Conservation (phyloP, 1,140 invertebrate genomes). For the Maniola jurtina region DNA sequence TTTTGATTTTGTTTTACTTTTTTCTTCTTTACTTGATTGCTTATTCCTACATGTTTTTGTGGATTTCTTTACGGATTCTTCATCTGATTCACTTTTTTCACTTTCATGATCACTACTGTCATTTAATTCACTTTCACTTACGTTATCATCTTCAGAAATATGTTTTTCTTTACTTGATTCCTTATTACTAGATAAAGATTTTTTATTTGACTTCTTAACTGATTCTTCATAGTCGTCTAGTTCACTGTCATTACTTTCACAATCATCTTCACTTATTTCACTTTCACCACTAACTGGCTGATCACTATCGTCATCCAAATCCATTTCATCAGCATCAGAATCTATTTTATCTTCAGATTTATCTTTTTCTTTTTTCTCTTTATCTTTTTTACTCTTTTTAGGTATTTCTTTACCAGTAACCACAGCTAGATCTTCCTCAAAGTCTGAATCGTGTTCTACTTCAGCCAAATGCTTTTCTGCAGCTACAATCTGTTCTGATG, state of each 20-base stretch:
- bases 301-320: slow-evolving; percentile 43
- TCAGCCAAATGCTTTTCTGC: slow-evolving; percentile 83
- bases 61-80: slow-evolving; percentile 6
- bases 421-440: slow-evolving; percentile 82
- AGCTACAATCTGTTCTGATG: slow-evolving; percentile 81
- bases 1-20: slow-evolving; percentile 31
- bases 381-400: slow-evolving; percentile 47
- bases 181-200: background rate
- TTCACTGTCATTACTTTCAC: slow-evolving; percentile 36
- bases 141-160: slow-evolving; percentile 20
- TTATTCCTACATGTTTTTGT: background rate
- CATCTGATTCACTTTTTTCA: slow-evolving; percentile 28
- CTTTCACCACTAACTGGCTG: slow-evolving; percentile 34
- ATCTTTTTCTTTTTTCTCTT: slow-evolving; percentile 32
- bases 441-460: slow-evolving; percentile 81
- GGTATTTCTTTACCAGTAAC: slow-evolving; percentile 66
- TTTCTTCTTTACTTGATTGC: slow-evolving; percentile 31
- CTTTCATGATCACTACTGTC: slow-evolving; percentile 30
- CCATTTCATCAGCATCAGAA: slow-evolving; percentile 42
- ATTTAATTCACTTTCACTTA: slow-evolving; percentile 7
- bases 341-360: slow-evolving; percentile 39
- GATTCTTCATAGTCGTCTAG: slow-evolving; percentile 33
- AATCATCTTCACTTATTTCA: slow-evolving; percentile 36
- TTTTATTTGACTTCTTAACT: slow-evolving; percentile 13
- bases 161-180: slow-evolving; percentile 5